phyloP scores from a whole-genome alignment of 2,113 vertebrate species.

The Tachycineta bicolor region DNA sequence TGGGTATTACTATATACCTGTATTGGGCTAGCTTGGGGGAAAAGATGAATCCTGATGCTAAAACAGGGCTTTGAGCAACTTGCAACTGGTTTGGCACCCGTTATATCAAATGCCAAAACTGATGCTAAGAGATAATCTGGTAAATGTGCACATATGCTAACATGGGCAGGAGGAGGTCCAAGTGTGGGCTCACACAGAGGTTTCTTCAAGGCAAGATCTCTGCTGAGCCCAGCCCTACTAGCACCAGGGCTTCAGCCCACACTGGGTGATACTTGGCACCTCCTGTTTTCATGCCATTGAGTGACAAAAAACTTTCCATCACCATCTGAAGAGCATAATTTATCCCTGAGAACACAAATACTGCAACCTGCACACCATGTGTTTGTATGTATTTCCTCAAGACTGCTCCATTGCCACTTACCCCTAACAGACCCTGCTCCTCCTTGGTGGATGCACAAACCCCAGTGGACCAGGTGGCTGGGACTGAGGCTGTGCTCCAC shows the following conservation, averaged over 20 bases:
- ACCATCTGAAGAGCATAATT: neutral
- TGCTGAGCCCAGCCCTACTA: neutral
- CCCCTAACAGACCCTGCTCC: neutral
- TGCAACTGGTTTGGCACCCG: neutral
- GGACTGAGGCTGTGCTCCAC: neutral
- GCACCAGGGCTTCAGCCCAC: neutral
- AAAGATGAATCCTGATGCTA: neutral
- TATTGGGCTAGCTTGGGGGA: neutral
- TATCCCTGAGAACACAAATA: neutral
- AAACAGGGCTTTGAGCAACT: neutral
- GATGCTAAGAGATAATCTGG: neutral
- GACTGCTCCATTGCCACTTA: rapidly evolving
- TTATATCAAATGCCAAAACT: neutral
- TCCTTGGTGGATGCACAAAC: neutral
- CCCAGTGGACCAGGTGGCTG: neutral
- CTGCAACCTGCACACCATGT: neutral
- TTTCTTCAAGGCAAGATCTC: neutral
- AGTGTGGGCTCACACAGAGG: neutral
- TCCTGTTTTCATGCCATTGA: neutral
- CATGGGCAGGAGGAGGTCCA: neutral
- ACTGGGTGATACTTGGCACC: neutral
- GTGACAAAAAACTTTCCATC: neutral
- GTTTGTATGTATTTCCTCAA: neutral
- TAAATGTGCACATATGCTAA: neutral
- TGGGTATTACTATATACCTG: neutral